Conservation (phyloP, 2,113 vertebrate species). For the Tylochromis polylepis region DNA sequence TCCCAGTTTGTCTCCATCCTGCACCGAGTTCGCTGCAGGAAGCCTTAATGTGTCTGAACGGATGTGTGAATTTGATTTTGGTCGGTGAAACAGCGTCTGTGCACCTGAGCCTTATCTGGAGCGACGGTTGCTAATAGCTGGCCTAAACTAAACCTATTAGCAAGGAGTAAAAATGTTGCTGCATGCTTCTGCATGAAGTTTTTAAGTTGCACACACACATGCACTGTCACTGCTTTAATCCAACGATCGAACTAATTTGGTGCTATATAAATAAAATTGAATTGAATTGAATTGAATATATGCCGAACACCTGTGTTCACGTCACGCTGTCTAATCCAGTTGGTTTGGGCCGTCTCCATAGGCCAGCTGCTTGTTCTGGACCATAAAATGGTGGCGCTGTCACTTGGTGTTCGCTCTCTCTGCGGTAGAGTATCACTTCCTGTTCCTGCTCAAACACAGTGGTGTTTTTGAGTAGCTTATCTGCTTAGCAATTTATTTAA, state of each 20-base stretch:
- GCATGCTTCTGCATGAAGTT: background rate
- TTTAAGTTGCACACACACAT: background rate
- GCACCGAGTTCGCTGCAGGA: background rate
- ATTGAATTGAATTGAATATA: too few species aligned
- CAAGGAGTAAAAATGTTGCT: background rate
- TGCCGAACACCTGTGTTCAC: background rate
- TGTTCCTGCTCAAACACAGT: too few species aligned
- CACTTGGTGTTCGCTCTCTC: too few species aligned
- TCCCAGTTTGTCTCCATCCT: background rate
- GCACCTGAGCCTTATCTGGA: background rate
- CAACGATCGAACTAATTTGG: too few species aligned
- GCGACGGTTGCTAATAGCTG: background rate
- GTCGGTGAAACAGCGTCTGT: background rate
- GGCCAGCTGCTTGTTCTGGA: background rate
- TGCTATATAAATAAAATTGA: too few species aligned
- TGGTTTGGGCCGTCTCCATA: too few species aligned
- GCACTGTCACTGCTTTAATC: background rate
- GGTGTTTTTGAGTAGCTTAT: too few species aligned
- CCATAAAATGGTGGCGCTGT: too few species aligned
- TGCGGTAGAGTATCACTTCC: too few species aligned
- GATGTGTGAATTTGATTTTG: background rate
- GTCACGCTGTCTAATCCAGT: background rate
- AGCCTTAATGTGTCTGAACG: accelerated
- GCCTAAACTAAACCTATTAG: background rate
- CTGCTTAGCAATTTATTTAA: too few species aligned